Conservation (phyloP, 1,140 invertebrate genomes). For the Cydia strobilella region DNA sequence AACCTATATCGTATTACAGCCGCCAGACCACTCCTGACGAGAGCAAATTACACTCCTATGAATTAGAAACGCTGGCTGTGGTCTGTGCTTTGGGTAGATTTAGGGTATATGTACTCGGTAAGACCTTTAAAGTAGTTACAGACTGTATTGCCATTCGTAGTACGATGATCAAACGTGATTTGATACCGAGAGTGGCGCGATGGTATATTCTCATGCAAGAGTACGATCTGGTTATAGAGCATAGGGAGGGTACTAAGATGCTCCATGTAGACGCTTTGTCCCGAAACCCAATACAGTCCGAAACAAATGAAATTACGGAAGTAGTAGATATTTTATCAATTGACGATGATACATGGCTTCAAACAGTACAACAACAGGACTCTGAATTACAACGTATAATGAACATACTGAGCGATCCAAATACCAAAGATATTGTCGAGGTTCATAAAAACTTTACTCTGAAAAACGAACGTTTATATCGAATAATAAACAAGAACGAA, state of each 20-base stretch:
- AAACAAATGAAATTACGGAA: no score
- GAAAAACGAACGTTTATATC: constrained; percentile 16
- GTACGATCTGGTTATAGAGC: constrained; percentile 15
- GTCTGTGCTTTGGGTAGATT: constrained; percentile 40
- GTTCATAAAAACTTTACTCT: constrained; percentile 23
- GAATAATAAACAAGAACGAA: background rate
- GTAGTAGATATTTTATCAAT: no score
- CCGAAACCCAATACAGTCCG: constrained; percentile 33
- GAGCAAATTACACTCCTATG: constrained; percentile 39
- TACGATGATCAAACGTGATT: constrained; percentile 38
- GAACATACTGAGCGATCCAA: background rate
- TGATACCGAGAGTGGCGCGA: constrained; percentile 37
- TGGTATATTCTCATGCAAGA: constrained; percentile 38
- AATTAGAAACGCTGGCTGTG: constrained; percentile 18
- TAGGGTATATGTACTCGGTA: constrained; percentile 36
- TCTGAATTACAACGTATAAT: constrained; percentile 27
- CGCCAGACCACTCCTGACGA: constrained; percentile 36
- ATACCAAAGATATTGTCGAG: background rate
- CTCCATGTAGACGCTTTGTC: constrained; percentile 56
- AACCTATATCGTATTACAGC: constrained; percentile 43
- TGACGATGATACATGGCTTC: background rate
- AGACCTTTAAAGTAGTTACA: constrained; percentile 34
- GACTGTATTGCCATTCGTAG: constrained; percentile 41
- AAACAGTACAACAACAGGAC: constrained; percentile 26
- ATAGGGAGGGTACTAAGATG: constrained; percentile 38